Base-by-base conservation (phyloP, 2,113 vertebrate species). In the Petromus typicus region DNA sequence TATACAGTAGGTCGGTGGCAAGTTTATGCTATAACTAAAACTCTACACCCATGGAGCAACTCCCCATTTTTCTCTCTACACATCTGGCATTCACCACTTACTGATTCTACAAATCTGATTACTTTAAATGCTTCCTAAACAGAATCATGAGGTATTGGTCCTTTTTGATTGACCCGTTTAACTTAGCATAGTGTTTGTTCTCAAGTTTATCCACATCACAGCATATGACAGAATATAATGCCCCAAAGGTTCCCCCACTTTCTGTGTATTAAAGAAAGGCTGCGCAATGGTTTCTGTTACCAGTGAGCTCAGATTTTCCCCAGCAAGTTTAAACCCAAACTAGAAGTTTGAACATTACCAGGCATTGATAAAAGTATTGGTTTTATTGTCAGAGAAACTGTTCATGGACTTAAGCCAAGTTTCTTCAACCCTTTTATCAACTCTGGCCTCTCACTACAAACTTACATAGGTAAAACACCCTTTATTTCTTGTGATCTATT, bases 361-460 rank as follows among this genome's bases (percentile, higher is more conserved):
- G 69, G 37, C 22, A 40, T 22, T 40, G 37, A 40, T 71, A 40
- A 71, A 40, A 3, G 20, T 71, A 25, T 71, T 37, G 6, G 56
- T 43, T 71, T 40, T 40, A 20, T 71, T 71, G 69, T 10, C 69
- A 40, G 40, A 71, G 87, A 66, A 54, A 54, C 34, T 32, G 25
- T 1, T 43, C 71, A 43, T 30, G 37, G 7, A 14, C 59, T 27
- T 83, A 27, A 20, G 17, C 40, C 56, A 40, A 63, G 13, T 64
- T 48, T 61, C 30, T 48, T 84, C 20, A 63, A 8, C 25, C 37
- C 30, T 20, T 0, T 0, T 30, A 64, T 64, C 37, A 89, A 63
- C 22, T 45, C 30, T 9, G 25, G 23, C 18, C 27, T 7, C 8
- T 34, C 7, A 0, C n/a, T 40, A 48, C 7, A 37, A n/a, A 40